Base-by-base conservation (phyloP, 2,888 invertebrate genomes). In the Lasioglossum malachurum region DNA sequence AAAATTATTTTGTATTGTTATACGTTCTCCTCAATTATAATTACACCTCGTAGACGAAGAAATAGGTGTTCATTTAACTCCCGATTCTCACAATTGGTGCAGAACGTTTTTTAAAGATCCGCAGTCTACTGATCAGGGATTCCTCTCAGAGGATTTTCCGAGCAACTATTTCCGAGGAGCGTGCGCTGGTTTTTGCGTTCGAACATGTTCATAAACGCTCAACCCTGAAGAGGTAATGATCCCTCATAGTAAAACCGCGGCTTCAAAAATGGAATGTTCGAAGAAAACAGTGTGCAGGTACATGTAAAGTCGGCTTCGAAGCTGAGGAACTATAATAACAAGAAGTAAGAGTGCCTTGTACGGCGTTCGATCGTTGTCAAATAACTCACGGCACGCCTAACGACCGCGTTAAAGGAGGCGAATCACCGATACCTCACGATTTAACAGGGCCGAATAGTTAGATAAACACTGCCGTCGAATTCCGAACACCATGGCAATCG, bases 391-490 rank as follows among this genome's bases (percentile, higher is more conserved):
- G 12, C n/a, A 57, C 57, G n/a, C 57, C 3, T n/a, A 57, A 57
- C n/a, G 57, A 57, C n/a, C n/a, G n/a, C 23, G 57, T 57, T 57
- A n/a, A n/a, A 57, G n/a, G n/a, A 12, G 57, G 57, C 10, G 57
- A 8, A 57, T 57, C 12, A 12, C n/a, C 57, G 12, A 57, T 57
- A 57, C n/a, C n/a, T 57, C 57, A n/a, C 10, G 57, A n/a, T n/a
- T n/a, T 57, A 57, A 67, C 7, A 35, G 7, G 31, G 14, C 19
- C 64, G 64, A 27, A 31, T n/a, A 64, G 67, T 23, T 67, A 67
- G 23, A 67, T 35, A 67, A 67, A 35, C 67, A 79, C 80, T 53
- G 44, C 57, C 57, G 69, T 53, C 27, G 80, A 67, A 49, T 64
- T 27, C 19, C 69, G 53, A 67, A 53, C 64, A 71, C 69, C 57